Conservation (phyloP, 1,140 invertebrate species). For the Penaeus indicus region DNA sequence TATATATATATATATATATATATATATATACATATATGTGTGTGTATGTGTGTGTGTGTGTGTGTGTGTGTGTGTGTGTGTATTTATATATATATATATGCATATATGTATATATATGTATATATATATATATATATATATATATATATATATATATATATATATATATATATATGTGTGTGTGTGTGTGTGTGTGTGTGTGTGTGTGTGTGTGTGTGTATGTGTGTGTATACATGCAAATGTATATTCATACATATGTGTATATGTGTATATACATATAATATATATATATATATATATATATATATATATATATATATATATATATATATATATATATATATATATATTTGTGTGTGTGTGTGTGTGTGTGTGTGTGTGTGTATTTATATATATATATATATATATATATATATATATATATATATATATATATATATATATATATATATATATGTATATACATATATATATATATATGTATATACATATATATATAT, state of each 20-base stretch:
- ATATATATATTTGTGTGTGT: slow-evolving; percentile 17
- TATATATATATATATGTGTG: background rate
- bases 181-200: background rate
- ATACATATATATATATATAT: no score
- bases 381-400: no score
- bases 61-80: background rate
- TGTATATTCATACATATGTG: background rate
- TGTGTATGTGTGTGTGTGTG: background rate
- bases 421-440: no score
- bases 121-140: no score
- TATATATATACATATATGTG: background rate
- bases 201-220: background rate
- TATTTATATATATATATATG: no score
- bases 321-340: slow-evolving; percentile 10
- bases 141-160: no score
- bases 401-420: no score
- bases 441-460: no score
- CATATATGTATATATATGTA: no score
- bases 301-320: slow-evolving; percentile 18
- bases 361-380: background rate
- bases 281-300: slow-evolving; percentile 23
- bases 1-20: no score
- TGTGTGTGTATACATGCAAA: background rate
- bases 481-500: no score
- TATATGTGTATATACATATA: background rate